Base-by-base conservation (phyloP, 2,113 vertebrate species). In the Conger conger region DNA sequence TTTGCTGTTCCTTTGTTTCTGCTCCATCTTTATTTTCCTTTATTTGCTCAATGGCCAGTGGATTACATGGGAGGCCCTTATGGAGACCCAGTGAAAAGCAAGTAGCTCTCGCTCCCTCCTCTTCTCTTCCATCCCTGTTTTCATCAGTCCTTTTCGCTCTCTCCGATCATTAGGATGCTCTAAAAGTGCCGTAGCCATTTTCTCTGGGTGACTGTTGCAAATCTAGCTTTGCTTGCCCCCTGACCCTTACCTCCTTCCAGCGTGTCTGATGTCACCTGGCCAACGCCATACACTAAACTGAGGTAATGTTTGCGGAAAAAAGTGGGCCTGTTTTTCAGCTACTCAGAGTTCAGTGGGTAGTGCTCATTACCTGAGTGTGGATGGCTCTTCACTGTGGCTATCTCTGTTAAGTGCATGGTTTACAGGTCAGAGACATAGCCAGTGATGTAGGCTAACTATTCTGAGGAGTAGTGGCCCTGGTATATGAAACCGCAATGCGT, bases 61-160 rank as follows among this genome's bases (percentile, higher is more conserved):
- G 92, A 93, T 90, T 89, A 86, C 79, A 89, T 87, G 53, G 91
- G 92, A 87, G 86, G 88, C 85, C 91, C 86, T 84, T 78, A 89
- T 89, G 92, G 92, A 91, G 85, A 88, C 85, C 86, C 88, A 42
- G 37, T 83, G 87, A 94, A 93, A 94, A 93, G 94, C 94, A 94
- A 94, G 93, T 94, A 93, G 87, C 90, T 83, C 76, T 38, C 76
- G 40, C 11, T 45, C 78, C 45, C 53, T 18, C n/a, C 33, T 15
- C 15, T 3, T 38, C 35, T 5, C 45, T 50, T 23, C 35, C 40
- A 4, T 77, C 3, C 84, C 33, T 88, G 35, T 68, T n/a, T 40
- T 15, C 50, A 79, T 76, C 27, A 13, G n/a, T 35, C 63, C 50
- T 83, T 57, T 36, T 37, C 81, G 37, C 40, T 7, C 57, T 63